These are phyloP conservation scores for Koerneria pararmatus DNA, from an alignment of 2,888 invertebrate species.

Conservation along the genomic window DNA sequence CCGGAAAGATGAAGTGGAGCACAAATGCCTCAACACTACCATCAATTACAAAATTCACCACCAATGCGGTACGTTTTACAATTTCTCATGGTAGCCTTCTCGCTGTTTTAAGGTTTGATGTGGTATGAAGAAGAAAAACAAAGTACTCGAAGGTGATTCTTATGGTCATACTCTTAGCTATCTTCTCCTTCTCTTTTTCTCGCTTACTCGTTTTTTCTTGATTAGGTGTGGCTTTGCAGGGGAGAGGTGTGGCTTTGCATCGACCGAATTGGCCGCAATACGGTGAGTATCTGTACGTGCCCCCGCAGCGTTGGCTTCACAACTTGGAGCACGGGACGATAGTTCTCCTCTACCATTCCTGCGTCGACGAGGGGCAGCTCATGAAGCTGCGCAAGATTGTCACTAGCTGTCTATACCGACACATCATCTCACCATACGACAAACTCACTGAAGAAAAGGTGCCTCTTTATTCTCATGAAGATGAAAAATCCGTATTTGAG, in stretches of 20 bases:
- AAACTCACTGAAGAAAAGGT: constrained; percentile 30
- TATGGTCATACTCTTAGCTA: no score
- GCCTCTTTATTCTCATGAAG: no score
- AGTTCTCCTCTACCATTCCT: constrained; percentile 81
- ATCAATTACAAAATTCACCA: constrained; percentile 69
- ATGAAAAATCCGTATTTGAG: constrained; percentile 15
- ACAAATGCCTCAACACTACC: constrained; percentile 71
- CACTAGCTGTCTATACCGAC: constrained; percentile 71
- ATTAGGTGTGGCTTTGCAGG: no score
- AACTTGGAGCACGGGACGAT: constrained; percentile 77
- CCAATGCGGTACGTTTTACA: constrained; percentile 72
- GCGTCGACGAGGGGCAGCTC: constrained; percentile 71
- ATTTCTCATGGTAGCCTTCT: background rate
- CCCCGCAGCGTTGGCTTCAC: constrained; percentile 78
- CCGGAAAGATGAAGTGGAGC: constrained; percentile 66
- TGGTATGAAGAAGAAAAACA: no score
- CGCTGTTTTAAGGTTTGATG: no score
- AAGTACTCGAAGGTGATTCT: no score
- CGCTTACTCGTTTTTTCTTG: background rate
- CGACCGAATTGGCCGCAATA: constrained; percentile 76
- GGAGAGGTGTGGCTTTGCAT: constrained; percentile 70
- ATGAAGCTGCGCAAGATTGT: constrained; percentile 68
- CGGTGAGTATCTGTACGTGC: constrained; percentile 76
- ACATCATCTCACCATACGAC: constrained; percentile 74
- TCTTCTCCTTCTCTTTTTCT: no score